A percentile compares a stretch with the other conserved stretches of the same genome.
These are phyloP conservation scores for Siphlonurus alternatus DNA, from an alignment of 2,888 invertebrate genomes.

Conservation along the genomic window DNA sequence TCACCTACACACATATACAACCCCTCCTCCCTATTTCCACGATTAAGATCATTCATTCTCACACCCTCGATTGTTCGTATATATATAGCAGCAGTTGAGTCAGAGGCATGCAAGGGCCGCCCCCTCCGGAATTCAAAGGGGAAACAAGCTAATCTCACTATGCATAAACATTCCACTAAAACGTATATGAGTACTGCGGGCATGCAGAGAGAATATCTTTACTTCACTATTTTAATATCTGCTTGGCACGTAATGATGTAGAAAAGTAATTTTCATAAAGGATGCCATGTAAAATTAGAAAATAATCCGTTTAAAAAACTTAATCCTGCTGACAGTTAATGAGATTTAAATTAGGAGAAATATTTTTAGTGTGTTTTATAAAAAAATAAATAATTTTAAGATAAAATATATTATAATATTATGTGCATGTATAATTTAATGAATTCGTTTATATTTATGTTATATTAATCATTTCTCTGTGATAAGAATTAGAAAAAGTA, in stretches of 20 bases:
- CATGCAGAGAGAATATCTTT: neutral
- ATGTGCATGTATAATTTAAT: too few relatives aligned
- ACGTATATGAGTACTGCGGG: neutral
- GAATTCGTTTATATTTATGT: too few relatives aligned
- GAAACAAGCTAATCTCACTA: neutral
- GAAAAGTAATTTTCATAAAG: neutral
- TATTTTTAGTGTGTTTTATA: too few relatives aligned
- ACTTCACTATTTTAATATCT: neutral
- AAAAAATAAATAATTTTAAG: too few relatives aligned
- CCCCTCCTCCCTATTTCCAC: neutral
- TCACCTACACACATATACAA: neutral
- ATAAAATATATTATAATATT: too few relatives aligned
- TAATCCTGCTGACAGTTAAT: too few relatives aligned
- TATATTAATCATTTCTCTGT: too few relatives aligned
- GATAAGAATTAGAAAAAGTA: too few relatives aligned
- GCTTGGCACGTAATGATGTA: neutral
- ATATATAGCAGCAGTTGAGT: neutral
- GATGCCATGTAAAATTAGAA: neutral
- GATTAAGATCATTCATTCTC: slow-evolving; percentile 3
- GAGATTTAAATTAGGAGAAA: too few relatives aligned
- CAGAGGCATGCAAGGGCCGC: neutral
- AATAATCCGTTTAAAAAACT: neutral
- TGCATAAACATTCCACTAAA: neutral
- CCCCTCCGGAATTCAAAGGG: neutral
- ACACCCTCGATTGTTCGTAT: neutral